Percentiles rank a stretch among this genome's conserved stretches.
Evolutionary conservation across 2,888 invertebrate species (phyloP).

Genomic region (Dermolepida albohirtum): DNA sequence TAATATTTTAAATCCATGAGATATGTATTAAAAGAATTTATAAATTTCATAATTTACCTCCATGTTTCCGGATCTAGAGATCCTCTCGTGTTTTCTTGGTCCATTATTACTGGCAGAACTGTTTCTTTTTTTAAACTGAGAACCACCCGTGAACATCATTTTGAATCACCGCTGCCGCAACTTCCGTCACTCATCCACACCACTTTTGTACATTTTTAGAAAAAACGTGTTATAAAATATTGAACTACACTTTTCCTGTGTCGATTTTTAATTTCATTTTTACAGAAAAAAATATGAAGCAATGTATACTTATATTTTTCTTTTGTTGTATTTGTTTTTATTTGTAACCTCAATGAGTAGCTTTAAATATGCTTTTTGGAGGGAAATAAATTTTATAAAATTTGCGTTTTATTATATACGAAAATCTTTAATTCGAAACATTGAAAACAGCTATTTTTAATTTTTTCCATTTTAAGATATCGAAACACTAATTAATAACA

Average conservation of each 20-base stretch:
- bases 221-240: too few relatives aligned
- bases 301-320: not conserved
- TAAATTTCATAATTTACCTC: conserved; percentile 44
- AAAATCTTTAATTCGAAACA: too few relatives aligned
- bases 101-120: conserved; percentile 61
- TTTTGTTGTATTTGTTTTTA: conserved; percentile 13
- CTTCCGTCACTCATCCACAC: conserved; percentile 3
- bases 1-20: not conserved
- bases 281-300: too few relatives aligned
- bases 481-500: too few relatives aligned
- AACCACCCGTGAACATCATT: conserved; percentile 80
- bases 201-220: conserved; percentile 32
- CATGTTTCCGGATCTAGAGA: conserved; percentile 52
- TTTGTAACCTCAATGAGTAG: conserved; percentile 4
- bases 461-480: too few relatives aligned
- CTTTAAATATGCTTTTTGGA: conserved; percentile 21
- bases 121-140: conserved; percentile 70
- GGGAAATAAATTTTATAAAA: conserved; percentile 22
- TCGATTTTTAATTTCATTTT: too few relatives aligned
- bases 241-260: too few relatives aligned
- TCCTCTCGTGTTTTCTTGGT: conserved; percentile 57
- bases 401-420: not conserved
- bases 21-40: not conserved
- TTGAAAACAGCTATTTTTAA: too few relatives aligned
- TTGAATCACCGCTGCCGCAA: conserved; percentile 53